A percentile compares a stretch with the other conserved stretches of the same genome.
Conservation (phyloP, 1,140 invertebrate genomes). For the Neocloeon triangulifer region DNA sequence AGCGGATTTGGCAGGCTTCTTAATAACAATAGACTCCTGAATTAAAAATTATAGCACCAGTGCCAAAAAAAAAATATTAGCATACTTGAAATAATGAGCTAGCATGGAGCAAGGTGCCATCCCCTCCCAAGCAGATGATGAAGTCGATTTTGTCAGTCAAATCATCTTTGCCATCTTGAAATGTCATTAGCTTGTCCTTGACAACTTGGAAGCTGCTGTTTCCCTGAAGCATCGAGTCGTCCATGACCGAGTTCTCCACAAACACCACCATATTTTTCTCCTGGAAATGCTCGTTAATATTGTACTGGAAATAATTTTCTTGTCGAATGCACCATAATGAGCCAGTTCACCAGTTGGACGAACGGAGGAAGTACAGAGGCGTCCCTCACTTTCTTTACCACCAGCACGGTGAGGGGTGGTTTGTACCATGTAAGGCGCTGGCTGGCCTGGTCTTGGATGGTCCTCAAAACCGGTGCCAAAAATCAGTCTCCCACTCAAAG, state of each 20-base stretch:
- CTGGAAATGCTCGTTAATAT: constrained; percentile 23
- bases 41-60: background rate
- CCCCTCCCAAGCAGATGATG: constrained; percentile 85
- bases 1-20: too few species aligned
- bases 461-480: constrained; percentile 60
- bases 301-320: too few species aligned
- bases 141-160: constrained; percentile 85
- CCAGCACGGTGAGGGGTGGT: constrained; percentile 76
- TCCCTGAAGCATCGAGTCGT: constrained; percentile 48
- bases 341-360: constrained; percentile 81
- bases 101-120: constrained; percentile 89
- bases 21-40: too few species aligned
- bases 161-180: constrained; percentile 51
- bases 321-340: constrained; percentile 45
- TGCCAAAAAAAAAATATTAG: background rate
- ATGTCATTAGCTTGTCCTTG: constrained; percentile 68
- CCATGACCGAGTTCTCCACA: constrained; percentile 71
- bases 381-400: constrained; percentile 91
- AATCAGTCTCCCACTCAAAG: too few species aligned
- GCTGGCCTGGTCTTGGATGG: constrained; percentile 89
- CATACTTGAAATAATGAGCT: constrained; percentile 64
- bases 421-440: constrained; percentile 93
- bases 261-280: constrained; percentile 88
- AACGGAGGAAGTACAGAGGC: constrained; percentile 71
- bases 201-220: constrained; percentile 45